These are phyloP conservation scores for Athetis lepigone DNA, from an alignment of 2,888 invertebrate genomes.

Conservation along the genomic window DNA sequence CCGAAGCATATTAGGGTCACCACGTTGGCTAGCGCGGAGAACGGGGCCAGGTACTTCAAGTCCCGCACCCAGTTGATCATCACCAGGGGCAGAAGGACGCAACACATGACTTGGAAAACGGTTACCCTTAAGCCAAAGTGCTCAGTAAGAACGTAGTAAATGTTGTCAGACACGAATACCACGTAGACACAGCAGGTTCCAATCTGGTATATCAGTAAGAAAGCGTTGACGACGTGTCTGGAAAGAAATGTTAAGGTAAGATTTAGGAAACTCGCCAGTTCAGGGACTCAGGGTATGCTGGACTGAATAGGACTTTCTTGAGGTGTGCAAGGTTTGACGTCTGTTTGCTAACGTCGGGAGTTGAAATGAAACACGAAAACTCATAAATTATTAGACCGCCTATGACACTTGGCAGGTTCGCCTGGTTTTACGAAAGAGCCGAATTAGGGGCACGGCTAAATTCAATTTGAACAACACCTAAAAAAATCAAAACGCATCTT, in stretches of 20 bases:
- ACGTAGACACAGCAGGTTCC: conserved; percentile 99
- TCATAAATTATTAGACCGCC: too few species aligned
- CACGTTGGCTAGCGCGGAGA: conserved; percentile 96
- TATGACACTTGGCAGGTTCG: too few species aligned
- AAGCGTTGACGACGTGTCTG: conserved; percentile 93
- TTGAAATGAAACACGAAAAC: too few species aligned
- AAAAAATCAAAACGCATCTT: too few species aligned
- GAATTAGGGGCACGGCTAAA: too few species aligned
- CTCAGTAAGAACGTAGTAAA: conserved; percentile 92
- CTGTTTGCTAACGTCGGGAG: too few species aligned
- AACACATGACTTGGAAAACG: conserved; percentile 93
- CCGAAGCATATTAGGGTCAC: conserved; percentile 96
- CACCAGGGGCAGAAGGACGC: conserved; percentile 93
- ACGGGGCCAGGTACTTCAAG: conserved; percentile 96
- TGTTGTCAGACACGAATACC: conserved; percentile 97
- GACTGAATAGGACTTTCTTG: too few species aligned
- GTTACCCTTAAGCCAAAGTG: conserved; percentile 88
- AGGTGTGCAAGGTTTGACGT: too few species aligned
- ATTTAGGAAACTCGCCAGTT: neutral
- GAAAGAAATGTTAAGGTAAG: conserved; percentile 53
- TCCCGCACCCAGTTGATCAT: conserved; percentile 96
- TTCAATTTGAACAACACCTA: too few species aligned
- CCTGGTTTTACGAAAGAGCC: too few species aligned
- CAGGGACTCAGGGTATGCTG: too few species aligned
- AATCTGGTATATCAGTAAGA: conserved; percentile 96